Evolutionary conservation across 2,888 invertebrate species (phyloP).

Genomic region (Xylota segnis): DNA sequence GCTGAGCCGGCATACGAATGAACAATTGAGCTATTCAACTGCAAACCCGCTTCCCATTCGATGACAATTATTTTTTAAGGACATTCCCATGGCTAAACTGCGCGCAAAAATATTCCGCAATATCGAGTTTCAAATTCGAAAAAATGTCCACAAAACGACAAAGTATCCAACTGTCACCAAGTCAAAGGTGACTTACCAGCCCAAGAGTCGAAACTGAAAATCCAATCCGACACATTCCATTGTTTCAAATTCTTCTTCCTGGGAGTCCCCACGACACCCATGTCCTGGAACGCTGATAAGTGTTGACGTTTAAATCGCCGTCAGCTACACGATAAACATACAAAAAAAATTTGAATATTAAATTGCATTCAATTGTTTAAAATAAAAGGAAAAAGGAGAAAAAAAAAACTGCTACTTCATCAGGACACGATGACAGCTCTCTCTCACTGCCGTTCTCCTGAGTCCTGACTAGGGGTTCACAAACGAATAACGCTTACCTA

Average conservation of each 20-base stretch:
- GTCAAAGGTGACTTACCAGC: slow-evolving; percentile 43
- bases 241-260: slow-evolving; percentile 39
- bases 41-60: too few species aligned
- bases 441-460: neutral
- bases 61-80: neutral
- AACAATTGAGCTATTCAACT: too few species aligned
- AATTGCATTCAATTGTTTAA: slow-evolving; percentile 74
- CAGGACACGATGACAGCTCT: slow-evolving; percentile 67
- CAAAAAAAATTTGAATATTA: slow-evolving; percentile 75
- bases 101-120: neutral
- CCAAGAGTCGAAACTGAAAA: slow-evolving; percentile 28
- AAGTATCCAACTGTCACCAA: slow-evolving; percentile 60
- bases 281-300: slow-evolving; percentile 55
- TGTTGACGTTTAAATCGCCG: slow-evolving; percentile 75
- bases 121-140: slow-evolving; percentile 55
- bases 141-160: slow-evolving; percentile 3
- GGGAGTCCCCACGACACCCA: slow-evolving; percentile 8
- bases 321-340: slow-evolving; percentile 56
- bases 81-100: neutral
- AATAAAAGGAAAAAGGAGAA: too few species aligned
- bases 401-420: slow-evolving; percentile 50
- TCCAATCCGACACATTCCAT: slow-evolving; percentile 59
- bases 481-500: slow-evolving; percentile 66
- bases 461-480: slow-evolving; percentile 57
- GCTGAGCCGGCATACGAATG: too few species aligned